Base-by-base conservation (phyloP, 2,888 invertebrate species). In the Tanytarsus gracilentus region DNA sequence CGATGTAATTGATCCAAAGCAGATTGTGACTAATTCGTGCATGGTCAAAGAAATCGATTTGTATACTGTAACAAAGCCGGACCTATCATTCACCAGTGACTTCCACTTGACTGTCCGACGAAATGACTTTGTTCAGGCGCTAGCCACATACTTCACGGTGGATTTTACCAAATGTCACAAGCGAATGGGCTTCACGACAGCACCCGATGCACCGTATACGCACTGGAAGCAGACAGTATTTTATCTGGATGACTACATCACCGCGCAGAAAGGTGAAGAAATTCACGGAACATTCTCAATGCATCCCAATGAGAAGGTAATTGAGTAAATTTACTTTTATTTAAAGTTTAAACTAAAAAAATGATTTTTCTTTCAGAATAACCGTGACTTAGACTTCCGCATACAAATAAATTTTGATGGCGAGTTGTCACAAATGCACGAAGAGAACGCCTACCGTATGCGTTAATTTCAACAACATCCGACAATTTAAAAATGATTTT, bases 161-260 rank as follows among this genome's bases (percentile, higher is more conserved):
- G 98, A 99, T 77, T 99, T 99, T 78, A 94, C 96, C 33, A 96
- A 97, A 79, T 99, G 96, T 67, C 99, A 99, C 80, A 99, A 97
- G 77, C 82, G 94, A 61, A 90, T 94, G 64, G 97, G 98, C 23
- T 99, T 99, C 77, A 97, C 96, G 69, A 99, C 99, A 62, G 94
- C 94, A 1, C 99, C 99, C 0, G 98, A 98, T 71, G 88, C 93
- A 1, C 90, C 91, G 27, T 98, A 99, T 76, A 99, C 99, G 21
- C 99, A 99, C 75, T 99, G 99, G 99, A 99, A 99, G 74, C 74
- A 74, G 64, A 91, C 89, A 6, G 98, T 99, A 55, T 99, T 99
- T 77, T 99, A 99, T 74, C 86, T 98, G 67, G 90, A 95, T 70
- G 95, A 98, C 67, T 94, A 93, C 69, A 83, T 99, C 79, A 99